A percentile compares a stretch with the other conserved stretches of the same genome.
phyloP scores from a whole-genome alignment of 2,888 invertebrate genomes.

The Dolichomitus sp. region DNA sequence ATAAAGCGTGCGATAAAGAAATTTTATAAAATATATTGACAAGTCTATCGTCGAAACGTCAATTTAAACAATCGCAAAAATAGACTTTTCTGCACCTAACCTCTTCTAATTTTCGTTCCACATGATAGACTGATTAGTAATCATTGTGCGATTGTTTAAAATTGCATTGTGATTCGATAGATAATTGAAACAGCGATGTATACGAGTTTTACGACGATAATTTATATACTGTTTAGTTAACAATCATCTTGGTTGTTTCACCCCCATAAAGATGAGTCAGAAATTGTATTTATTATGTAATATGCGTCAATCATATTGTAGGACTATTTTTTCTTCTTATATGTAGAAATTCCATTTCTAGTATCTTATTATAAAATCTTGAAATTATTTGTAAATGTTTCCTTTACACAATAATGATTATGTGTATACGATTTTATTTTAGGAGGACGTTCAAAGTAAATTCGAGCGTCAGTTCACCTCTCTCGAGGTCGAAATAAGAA shows the following conservation, averaged over 20 bases:
- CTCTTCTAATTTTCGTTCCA: conserved; percentile 6
- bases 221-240: background rate
- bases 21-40: background rate
- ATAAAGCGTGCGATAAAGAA: background rate
- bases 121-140: background rate
- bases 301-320: conserved; percentile 33
- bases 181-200: background rate
- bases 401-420: background rate
- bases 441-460: conserved; percentile 87
- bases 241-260: background rate
- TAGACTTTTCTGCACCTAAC: conserved; percentile 2
- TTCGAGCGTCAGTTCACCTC: conserved; percentile 89
- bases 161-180: background rate
- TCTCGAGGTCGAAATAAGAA: conserved; percentile 93
- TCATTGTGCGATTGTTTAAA: background rate
- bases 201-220: background rate
- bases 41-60: background rate
- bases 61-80: background rate
- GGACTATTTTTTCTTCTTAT: conserved; percentile 41
- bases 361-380: conserved; percentile 46
- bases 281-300: conserved; percentile 54
- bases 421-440: conserved; percentile 33
- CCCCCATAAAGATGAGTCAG: background rate
- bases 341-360: conserved; percentile 33
- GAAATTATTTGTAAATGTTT: background rate